phyloP scores from a whole-genome alignment of 2,888 invertebrate genomes.

The Orthosia cruda region DNA sequence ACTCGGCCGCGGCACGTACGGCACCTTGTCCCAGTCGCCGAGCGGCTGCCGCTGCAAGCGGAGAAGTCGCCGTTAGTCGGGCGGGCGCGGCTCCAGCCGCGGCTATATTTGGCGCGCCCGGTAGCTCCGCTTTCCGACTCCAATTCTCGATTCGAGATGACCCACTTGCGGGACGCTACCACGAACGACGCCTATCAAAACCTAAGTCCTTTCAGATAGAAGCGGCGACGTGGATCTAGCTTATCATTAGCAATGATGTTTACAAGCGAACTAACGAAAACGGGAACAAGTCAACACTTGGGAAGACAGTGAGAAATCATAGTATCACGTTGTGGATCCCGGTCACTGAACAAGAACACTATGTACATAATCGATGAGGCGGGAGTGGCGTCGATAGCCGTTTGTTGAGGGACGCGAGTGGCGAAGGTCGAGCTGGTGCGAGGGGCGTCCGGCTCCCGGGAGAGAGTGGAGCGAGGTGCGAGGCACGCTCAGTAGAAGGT shows the following conservation, averaged over 20 bases:
- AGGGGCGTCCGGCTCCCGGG: constrained; percentile 90
- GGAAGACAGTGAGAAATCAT: constrained; percentile 72
- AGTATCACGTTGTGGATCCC: constrained; percentile 66
- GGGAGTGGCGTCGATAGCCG: constrained; percentile 66
- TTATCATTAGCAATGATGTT: constrained; percentile 84
- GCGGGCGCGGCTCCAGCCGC: constrained; percentile 89
- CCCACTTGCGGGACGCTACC: constrained; percentile 85
- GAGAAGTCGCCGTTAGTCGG: constrained; percentile 91
- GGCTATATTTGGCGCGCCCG: constrained; percentile 92
- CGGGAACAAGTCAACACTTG: constrained; percentile 74
- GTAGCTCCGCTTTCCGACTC: constrained; percentile 87
- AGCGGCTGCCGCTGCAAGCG: constrained; percentile 94
- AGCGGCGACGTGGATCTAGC: constrained; percentile 59
- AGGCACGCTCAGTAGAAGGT: constrained; percentile 79
- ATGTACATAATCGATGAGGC: constrained; percentile 51
- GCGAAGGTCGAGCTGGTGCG: constrained; percentile 88
- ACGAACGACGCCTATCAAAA: constrained; percentile 71
- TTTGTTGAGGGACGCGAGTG: constrained; percentile 75
- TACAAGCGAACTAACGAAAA: constrained; percentile 81
- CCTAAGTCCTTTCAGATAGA: constrained; percentile 58
- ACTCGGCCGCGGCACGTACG: constrained; percentile 96
- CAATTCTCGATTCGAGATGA: constrained; percentile 85
- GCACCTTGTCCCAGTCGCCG: constrained; percentile 97
- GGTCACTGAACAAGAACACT: constrained; percentile 66
- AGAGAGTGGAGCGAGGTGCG: constrained; percentile 86